Evolutionary conservation across 2,113 vertebrate genomes (phyloP), one percentile per base, ranked within the genome.

Genomic region (Nymphicus hollandicus): DNA sequence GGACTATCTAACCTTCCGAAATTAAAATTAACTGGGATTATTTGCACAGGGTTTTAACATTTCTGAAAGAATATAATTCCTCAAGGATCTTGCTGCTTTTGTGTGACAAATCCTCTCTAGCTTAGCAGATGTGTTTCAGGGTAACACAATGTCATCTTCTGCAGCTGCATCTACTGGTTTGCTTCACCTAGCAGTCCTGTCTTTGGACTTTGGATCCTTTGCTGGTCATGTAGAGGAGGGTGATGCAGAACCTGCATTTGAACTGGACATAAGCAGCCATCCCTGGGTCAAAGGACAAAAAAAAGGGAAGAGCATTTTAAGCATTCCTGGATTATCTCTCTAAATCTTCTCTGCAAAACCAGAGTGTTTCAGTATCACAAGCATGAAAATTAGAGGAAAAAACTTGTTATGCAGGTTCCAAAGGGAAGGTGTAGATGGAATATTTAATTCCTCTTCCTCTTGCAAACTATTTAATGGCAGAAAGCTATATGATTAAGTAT

Each of bases 11-110:
- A 95, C 94, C 92, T 95, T 95, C 83, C 11, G 13, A 91, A 96
- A 93, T 88, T 68, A 90, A 96, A 97, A 97, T 92, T 88, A 91
- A 91, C 79, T 87, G 90, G 88, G 90, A 94, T 95, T 96, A 96
- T 95, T 91, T 60, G 69, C 89, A 27, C 6, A 2, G 53, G 69
- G 44, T 35, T 91, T 90, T 81, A 89, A 68, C 24, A 47, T 64
- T 87, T 71, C 66, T 77, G 64, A 78, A 90, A 84, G 53, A 76
- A 41, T 28, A 22, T 74, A 2, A 61, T 58, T 87, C 89, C 65
- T 88, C 80, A 93, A 91, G 77, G 83, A 84, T 86, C 77, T 83
- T 82, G 85, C 84, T 69, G 80, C 77, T 83, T 64, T 77, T 69
- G 46, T 69, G 70, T 61, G 58, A 61, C 52, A 50, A 63, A 64